Evolutionary conservation across 2,888 invertebrate genomes (phyloP).

Genomic region (Meiosimyza platycephala): DNA sequence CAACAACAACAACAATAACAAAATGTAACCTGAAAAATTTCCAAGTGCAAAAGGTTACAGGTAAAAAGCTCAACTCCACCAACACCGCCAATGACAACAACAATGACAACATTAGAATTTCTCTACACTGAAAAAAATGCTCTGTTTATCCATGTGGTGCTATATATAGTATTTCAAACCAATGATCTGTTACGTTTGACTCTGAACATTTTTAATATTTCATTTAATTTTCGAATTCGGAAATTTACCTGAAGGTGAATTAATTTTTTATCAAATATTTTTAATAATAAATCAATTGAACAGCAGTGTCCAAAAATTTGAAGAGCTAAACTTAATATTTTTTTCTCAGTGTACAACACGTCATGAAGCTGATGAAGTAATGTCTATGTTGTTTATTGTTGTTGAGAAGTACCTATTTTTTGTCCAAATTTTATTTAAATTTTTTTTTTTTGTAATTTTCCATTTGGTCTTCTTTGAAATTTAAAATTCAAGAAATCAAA

Average conservation of each 20-base stretch:
- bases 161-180: too few relatives aligned
- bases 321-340: too few relatives aligned
- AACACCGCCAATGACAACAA: not conserved
- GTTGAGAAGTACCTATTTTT: not conserved
- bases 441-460: slow-evolving; percentile 11
- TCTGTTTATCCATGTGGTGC: too few relatives aligned
- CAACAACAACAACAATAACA: slow-evolving; percentile 49
- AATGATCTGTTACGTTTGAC: too few relatives aligned
- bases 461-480: slow-evolving; percentile 44
- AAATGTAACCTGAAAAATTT: slow-evolving; percentile 57
- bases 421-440: not conserved
- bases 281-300: too few relatives aligned
- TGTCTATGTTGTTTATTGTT: slow-evolving; percentile 18
- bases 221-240: too few relatives aligned
- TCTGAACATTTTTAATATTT: too few relatives aligned
- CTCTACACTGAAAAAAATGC: not conserved
- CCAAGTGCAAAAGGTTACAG: slow-evolving; percentile 65
- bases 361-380: slow-evolving; percentile 28
- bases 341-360: not conserved
- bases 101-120: slow-evolving; percentile 8
- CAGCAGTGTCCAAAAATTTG: too few relatives aligned
- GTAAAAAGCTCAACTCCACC: slow-evolving; percentile 47
- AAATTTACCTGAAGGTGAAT: too few relatives aligned
- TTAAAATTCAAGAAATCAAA: slow-evolving; percentile 51
- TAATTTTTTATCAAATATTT: too few relatives aligned